Percentiles rank a stretch among this genome's conserved stretches.
Evolutionary conservation across 1,140 invertebrate species (phyloP).

Genomic region (Globodera ellingtonae): DNA sequence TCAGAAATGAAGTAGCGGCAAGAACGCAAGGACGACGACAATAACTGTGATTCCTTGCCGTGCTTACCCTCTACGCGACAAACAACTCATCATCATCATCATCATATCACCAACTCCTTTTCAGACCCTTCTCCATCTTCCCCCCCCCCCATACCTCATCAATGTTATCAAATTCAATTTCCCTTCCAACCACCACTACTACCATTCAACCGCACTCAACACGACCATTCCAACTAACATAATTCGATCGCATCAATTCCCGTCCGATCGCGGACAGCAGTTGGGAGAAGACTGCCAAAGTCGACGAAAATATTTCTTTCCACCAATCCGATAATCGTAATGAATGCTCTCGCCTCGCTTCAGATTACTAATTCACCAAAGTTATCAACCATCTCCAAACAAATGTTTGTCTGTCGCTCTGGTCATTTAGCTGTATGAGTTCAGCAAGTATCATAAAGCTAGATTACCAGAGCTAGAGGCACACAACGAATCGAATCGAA

Average conservation of each 20-base stretch:
- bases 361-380: no score
- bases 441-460: slow-evolving; percentile 34
- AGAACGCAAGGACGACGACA: no score
- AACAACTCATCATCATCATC: background rate
- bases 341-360: no score
- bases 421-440: slow-evolving; percentile 36
- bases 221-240: background rate
- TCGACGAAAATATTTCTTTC: background rate
- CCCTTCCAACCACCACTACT: background rate
- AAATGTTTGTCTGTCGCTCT: slow-evolving; percentile 17
- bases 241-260: background rate
- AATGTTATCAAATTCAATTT: background rate
- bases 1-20: background rate
- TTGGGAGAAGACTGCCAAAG: background rate
- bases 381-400: background rate
- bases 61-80: background rate
- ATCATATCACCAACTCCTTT: background rate
- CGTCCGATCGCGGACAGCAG: background rate
- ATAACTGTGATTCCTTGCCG: no score
- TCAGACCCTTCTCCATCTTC: background rate
- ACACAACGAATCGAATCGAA: background rate
- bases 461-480: slow-evolving; percentile 28
- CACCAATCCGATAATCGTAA: background rate
- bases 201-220: background rate
- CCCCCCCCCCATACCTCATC: background rate